Conservation (phyloP, 2,888 invertebrate genomes). For the Drosophila subquinaria region DNA sequence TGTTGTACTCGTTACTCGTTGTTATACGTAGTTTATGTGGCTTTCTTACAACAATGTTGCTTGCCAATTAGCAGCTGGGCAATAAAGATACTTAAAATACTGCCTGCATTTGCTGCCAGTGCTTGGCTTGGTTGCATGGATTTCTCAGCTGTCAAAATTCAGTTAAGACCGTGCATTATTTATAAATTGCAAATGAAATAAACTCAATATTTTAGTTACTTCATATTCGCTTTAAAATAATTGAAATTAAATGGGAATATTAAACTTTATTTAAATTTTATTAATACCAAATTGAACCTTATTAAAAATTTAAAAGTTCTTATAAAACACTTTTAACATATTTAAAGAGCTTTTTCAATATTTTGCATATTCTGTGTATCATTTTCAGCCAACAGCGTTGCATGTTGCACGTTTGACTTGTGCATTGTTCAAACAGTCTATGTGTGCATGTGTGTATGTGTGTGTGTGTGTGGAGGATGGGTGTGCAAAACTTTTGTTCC, state of each 20-base stretch:
- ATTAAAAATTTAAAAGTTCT: neutral
- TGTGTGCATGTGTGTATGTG: constrained; percentile 10
- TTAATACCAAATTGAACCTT: neutral
- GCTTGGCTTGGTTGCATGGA: constrained; percentile 54
- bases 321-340: constrained; percentile 13
- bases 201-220: neutral
- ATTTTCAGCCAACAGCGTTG: constrained; percentile 46
- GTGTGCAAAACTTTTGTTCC: constrained; percentile 58
- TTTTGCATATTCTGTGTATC: constrained; percentile 51
- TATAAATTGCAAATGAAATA: neutral
- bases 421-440: constrained; percentile 53
- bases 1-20: constrained; percentile 11
- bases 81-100: constrained; percentile 25
- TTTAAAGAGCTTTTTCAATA: constrained; percentile 38
- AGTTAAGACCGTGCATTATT: neutral
- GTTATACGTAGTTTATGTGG: constrained; percentile 29
- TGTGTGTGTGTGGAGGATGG: neutral
- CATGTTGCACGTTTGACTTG: constrained; percentile 64
- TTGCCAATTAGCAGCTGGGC: constrained; percentile 31
- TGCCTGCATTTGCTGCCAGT: neutral
- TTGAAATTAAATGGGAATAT: neutral
- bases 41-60: constrained; percentile 23
- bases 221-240: neutral
- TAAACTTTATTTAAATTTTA: neutral
- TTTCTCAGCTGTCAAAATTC: constrained; percentile 24